Evolutionary conservation across 2,113 vertebrate genomes (phyloP).

Genomic region (Ophiodon elongatus): DNA sequence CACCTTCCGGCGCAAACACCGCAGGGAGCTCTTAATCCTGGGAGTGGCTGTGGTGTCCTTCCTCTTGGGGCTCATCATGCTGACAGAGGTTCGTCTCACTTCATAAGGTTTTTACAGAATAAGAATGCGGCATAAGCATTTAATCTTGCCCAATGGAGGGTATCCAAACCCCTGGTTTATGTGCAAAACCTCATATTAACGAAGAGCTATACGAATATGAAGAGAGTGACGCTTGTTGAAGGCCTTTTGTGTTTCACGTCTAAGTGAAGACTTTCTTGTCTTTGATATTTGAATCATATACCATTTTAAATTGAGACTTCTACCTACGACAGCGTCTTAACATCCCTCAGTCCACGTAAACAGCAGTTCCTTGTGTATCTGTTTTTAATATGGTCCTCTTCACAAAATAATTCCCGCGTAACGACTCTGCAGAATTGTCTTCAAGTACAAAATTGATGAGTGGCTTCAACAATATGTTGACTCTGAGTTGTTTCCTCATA

Average conservation of each 20-base stretch:
- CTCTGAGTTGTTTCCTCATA: not conserved
- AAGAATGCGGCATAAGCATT: not conserved
- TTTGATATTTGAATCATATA: not conserved
- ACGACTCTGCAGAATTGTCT: not conserved
- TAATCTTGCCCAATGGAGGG: not conserved
- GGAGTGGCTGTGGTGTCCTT: constrained; percentile 88
- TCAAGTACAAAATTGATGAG: not conserved
- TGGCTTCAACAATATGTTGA: not conserved
- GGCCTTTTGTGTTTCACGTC: not conserved
- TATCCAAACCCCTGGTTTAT: not conserved
- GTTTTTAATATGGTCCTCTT: not conserved
- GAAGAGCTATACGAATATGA: not conserved
- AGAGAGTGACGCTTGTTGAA: not conserved
- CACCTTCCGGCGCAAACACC: constrained; percentile 92
- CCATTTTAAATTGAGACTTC: not conserved
- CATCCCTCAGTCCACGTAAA: not conserved
- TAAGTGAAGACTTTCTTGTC: not conserved
- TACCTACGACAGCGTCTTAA: not conserved
- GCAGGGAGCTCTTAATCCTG: constrained; percentile 93
- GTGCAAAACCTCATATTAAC: too few species aligned
- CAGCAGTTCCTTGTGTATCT: not conserved
- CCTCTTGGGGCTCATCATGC: constrained; percentile 92
- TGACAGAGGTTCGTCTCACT: constrained; percentile 90
- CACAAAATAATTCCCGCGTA: not conserved
- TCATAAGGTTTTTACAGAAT: not conserved